Evolutionary conservation across 1,140 invertebrate genomes (phyloP).

Genomic region (Penaeus indicus): DNA sequence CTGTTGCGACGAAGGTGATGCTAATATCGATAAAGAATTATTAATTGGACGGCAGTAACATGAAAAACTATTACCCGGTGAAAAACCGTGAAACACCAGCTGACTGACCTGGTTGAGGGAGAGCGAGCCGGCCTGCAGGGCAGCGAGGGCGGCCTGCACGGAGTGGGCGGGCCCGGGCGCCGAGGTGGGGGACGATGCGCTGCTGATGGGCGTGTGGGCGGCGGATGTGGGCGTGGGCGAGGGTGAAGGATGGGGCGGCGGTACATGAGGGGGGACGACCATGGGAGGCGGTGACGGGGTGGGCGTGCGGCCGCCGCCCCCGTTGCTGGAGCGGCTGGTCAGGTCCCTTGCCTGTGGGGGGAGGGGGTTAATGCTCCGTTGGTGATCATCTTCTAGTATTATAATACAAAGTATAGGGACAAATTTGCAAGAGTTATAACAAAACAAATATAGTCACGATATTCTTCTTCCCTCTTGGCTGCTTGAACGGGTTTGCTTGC

Average conservation of each 20-base stretch:
- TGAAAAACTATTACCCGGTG: too few relatives aligned
- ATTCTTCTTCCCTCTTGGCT: neutral
- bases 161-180: constrained; percentile 67
- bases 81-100: neutral
- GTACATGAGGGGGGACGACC: constrained; percentile 50
- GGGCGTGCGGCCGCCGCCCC: constrained; percentile 34
- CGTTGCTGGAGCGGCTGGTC: constrained; percentile 58
- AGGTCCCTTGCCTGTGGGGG: constrained; percentile 58
- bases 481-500: neutral
- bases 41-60: too few relatives aligned
- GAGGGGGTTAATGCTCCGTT: too few relatives aligned
- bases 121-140: constrained; percentile 77
- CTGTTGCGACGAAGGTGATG: too few relatives aligned
- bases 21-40: too few relatives aligned
- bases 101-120: constrained; percentile 73
- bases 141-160: constrained; percentile 76
- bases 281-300: constrained; percentile 64
- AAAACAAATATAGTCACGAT: too few relatives aligned
- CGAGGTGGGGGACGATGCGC: constrained; percentile 45
- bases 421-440: too few relatives aligned
- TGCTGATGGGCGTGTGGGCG: constrained; percentile 45
- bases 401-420: too few relatives aligned
- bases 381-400: too few relatives aligned
- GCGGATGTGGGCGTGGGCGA: constrained; percentile 50
- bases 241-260: constrained; percentile 61